phyloP scores from a whole-genome alignment of 2,113 vertebrate genomes.

The Eulemur macaco region DNA sequence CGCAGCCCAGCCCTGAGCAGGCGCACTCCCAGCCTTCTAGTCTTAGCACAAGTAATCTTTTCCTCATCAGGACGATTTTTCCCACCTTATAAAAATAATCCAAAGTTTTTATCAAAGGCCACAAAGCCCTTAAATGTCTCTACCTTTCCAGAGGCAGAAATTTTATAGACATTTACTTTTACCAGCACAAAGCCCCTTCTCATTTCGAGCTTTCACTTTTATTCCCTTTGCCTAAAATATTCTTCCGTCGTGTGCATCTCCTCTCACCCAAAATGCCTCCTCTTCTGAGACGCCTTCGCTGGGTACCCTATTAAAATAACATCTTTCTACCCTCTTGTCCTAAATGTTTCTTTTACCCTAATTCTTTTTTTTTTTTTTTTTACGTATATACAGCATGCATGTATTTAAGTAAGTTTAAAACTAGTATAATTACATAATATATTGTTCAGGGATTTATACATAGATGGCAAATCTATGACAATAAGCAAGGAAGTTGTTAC shows the following conservation, averaged over 20 bases:
- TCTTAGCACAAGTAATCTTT: neutral
- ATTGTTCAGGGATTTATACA: neutral
- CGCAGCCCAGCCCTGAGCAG: neutral
- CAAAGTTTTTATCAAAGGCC: neutral
- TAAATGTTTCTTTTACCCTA: neutral
- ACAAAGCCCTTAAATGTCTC: neutral
- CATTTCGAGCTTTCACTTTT: neutral
- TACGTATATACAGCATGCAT: neutral
- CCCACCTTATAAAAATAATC: neutral
- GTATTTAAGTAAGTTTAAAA: neutral
- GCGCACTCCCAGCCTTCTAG: neutral
- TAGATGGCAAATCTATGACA: neutral
- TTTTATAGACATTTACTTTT: neutral
- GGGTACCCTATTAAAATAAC: fast-evolving
- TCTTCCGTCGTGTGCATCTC: no score
- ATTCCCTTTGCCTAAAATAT: neutral
- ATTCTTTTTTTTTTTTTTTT: neutral
- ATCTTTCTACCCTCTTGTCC: neutral
- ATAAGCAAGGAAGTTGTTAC: neutral
- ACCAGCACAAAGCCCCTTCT: neutral
- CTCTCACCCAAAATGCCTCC: neutral
- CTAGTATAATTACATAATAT: neutral
- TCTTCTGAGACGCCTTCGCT: neutral
- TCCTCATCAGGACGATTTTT: neutral
- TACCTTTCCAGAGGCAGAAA: neutral